Conservation (phyloP, 2,113 vertebrate species). For the Elephantulus edwardii region DNA sequence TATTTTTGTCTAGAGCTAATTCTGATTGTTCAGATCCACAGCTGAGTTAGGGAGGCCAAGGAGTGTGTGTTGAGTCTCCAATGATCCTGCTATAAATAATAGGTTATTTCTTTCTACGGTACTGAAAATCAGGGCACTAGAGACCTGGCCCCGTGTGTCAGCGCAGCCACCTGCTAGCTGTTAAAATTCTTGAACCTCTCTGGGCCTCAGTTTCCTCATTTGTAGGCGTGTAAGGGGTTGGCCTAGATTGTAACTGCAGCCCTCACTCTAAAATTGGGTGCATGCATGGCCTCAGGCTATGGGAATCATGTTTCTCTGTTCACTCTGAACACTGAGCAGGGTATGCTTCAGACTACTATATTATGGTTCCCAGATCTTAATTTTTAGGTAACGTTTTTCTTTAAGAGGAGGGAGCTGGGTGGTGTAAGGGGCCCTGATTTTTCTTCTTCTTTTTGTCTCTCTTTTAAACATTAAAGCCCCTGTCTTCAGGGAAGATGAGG, state of each 20-base stretch:
- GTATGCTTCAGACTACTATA: slow-evolving; percentile 49
- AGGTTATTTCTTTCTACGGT: slow-evolving; percentile 15
- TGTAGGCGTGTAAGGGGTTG: slow-evolving; percentile 34
- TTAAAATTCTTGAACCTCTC: slow-evolving; percentile 65
- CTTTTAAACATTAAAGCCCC: slow-evolving; percentile 72
- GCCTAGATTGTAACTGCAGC: neutral
- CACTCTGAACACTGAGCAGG: slow-evolving; percentile 66
- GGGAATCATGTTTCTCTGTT: slow-evolving; percentile 62
- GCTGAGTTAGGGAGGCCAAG: neutral
- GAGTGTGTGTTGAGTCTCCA: neutral
- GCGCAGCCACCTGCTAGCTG: slow-evolving; percentile 58
- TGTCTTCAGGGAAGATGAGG: slow-evolving; percentile 75
- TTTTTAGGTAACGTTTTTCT: slow-evolving; percentile 71
- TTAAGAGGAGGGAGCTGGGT: slow-evolving; percentile 68
- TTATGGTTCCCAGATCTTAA: slow-evolving; percentile 43
- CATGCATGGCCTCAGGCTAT: slow-evolving; percentile 36
- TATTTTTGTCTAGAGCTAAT: neutral
- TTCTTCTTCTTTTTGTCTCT: neutral
- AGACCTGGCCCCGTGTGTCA: slow-evolving; percentile 20
- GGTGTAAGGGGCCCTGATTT: slow-evolving; percentile 46
- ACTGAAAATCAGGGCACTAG: neutral
- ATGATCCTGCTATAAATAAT: slow-evolving; percentile 4
- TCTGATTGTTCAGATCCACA: neutral
- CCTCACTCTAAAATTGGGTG: slow-evolving; percentile 10
- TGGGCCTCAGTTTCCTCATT: slow-evolving; percentile 72